Evolutionary conservation across 2,797 vertebrate species (phyloP).

Genomic region (Meriones psammophilus): DNA sequence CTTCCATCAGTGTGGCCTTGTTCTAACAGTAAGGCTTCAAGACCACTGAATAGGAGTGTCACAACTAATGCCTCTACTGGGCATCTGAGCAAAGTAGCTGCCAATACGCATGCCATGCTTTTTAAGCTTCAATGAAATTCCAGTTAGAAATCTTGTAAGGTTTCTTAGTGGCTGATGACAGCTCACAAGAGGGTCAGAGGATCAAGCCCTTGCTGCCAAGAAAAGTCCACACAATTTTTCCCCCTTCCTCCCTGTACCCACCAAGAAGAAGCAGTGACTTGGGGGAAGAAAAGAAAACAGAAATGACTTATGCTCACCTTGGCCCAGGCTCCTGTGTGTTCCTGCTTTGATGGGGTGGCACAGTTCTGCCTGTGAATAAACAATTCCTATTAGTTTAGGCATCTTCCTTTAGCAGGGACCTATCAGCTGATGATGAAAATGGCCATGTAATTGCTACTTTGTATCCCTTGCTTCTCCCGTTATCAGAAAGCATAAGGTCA

Average conservation of each 20-base stretch:
- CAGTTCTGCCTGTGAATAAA: neutral
- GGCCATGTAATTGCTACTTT: neutral
- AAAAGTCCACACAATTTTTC: neutral
- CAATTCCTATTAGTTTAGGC: neutral
- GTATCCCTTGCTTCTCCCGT: neutral
- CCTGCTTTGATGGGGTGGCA: neutral
- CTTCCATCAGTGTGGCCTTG: neutral
- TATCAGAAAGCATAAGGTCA: neutral
- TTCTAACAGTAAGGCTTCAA: slow-evolving; percentile 8
- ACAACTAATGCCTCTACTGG: slow-evolving; percentile 36
- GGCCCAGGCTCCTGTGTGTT: rapidly evolving
- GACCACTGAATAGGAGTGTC: slow-evolving; percentile 41
- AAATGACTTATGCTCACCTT: neutral
- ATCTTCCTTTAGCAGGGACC: neutral
- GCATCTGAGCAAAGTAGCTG: slow-evolving; percentile 43
- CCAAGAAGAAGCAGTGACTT: neutral
- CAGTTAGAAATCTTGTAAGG: slow-evolving; percentile 16
- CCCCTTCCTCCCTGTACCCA: neutral
- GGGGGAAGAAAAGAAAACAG: neutral
- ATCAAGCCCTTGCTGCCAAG: neutral
- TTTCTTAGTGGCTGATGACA: slow-evolving; percentile 48
- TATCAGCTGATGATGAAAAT: neutral
- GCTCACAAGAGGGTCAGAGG: slow-evolving; percentile 63
- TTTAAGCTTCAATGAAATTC: slow-evolving; percentile 52
- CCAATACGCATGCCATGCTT: slow-evolving; percentile 9